Percentiles rank a stretch among this genome's conserved stretches.
Conservation (phyloP, 1,140 invertebrate species). For the Magallana ariakensis region DNA sequence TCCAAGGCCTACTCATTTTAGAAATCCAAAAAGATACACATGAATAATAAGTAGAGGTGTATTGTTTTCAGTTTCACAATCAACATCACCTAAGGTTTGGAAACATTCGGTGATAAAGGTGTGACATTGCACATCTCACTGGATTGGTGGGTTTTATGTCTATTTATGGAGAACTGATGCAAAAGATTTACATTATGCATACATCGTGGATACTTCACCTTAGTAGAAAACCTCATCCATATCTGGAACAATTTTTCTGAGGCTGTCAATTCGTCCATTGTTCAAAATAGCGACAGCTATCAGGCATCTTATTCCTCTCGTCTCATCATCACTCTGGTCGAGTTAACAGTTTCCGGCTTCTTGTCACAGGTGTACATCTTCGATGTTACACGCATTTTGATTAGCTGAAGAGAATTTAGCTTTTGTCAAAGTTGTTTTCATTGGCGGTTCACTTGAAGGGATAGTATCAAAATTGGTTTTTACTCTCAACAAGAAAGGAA, state of each 20-base stretch:
- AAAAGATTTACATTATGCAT: not conserved
- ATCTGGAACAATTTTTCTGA: slow-evolving; percentile 67
- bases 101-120: not conserved
- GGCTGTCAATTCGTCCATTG: slow-evolving; percentile 61
- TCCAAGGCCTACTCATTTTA: too few relatives aligned
- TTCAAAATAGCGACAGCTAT: not conserved
- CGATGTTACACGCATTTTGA: not conserved
- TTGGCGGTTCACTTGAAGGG: not conserved
- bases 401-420: not conserved
- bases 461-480: not conserved
- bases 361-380: slow-evolving; percentile 20
- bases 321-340: slow-evolving; percentile 2
- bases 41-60: too few relatives aligned
- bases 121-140: slow-evolving; percentile 12
- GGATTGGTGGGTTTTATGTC: not conserved
- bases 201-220: slow-evolving; percentile 51
- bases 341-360: slow-evolving; percentile 25
- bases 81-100: not conserved
- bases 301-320: not conserved
- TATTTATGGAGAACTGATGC: slow-evolving; percentile 29
- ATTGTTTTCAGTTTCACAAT: too few relatives aligned
- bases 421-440: slow-evolving; percentile 14
- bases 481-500: not conserved
- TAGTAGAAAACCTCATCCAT: slow-evolving; percentile 69
- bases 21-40: too few relatives aligned